These are phyloP conservation scores for Beroe ovata DNA, from an alignment of 37 sponge, comb jelly and placozoan species.

Conservation along the genomic window DNA sequence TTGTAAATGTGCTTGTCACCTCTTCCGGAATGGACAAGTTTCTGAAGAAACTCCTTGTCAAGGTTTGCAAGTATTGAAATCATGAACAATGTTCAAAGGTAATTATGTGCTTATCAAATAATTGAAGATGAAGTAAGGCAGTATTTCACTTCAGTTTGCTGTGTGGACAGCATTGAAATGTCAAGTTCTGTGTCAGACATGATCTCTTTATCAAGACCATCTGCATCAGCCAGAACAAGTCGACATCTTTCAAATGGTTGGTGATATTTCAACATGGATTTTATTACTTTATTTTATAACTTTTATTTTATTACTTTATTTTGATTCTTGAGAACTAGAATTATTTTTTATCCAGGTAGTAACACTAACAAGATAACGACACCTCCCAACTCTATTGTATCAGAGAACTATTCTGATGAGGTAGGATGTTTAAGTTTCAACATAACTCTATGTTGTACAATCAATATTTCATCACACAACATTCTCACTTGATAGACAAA, in stretches of 20 bases:
- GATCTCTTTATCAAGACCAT: constrained; percentile 23
- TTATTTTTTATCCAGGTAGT: neutral
- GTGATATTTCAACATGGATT: too few species aligned
- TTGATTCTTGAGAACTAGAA: too few species aligned
- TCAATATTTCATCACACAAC: too few species aligned
- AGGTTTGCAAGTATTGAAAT: constrained; percentile 18
- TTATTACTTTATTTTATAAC: too few species aligned
- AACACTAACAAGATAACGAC: constrained; percentile 31
- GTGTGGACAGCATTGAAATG: neutral
- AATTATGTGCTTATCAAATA: too few species aligned
- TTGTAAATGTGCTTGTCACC: constrained; percentile 41
- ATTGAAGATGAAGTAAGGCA: too few species aligned
- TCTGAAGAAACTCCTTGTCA: constrained; percentile 50
- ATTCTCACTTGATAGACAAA: too few species aligned
- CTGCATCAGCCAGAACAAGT: constrained; percentile 18
- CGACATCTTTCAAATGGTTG: constrained; percentile 31
- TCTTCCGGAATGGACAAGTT: constrained; percentile 35
- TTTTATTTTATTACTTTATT: too few species aligned
- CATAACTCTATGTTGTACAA: neutral
- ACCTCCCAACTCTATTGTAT: constrained; percentile 21
- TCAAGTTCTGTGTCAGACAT: constrained; percentile 49
- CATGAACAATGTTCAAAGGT: too few species aligned
- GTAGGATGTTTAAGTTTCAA: neutral
- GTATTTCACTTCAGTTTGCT: constrained; percentile 35
- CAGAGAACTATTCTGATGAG: constrained; percentile 45